Base-by-base conservation (phyloP, 2,113 vertebrate genomes). In the Illadopsis cleaveri region DNA sequence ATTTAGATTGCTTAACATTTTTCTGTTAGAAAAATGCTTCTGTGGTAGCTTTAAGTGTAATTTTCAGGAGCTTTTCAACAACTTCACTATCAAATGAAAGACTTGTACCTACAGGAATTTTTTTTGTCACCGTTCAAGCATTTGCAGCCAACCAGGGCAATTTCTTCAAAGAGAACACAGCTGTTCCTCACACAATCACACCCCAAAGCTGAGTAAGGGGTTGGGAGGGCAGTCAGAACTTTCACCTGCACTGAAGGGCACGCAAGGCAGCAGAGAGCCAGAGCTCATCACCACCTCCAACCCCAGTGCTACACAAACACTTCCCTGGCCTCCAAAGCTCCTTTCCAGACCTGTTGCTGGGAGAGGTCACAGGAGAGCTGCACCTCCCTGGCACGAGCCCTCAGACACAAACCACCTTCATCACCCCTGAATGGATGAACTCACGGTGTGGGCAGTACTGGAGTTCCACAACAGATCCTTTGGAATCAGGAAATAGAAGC, bases 301-400 rank as follows among this genome's bases (percentile, higher is more conserved):
- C 7, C 35, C 17, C 24, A 42, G 28, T 23, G 56, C 66, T 33
- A 1, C 15, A 13, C 33, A 51, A 58, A 31, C 38, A 11, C 37
- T 9, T 7, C 1, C 13, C 22, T 27, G n/a, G 4, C 16, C n/a
- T 75, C 56, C 56, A 48, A 7, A 88, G 35, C 33, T 25, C 37
- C 33, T 23, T 57, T 13, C 19, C 25, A 28, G 16, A 37, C 9
- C 48, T n/a, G 11, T 5, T 62, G 31, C 72, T 69, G 40, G 18
- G 23, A 68, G 44, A 66, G 11, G 25, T 47, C 47, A 23, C 21
- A 25, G 45, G 50, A 31, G 50, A 90, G 73, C 56, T 87, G 69
- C 54, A 54, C 7, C 44, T 72, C 33, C 60, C 23, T 45, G 24
- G n/a, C 22, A 18, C 0, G 0, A n/a, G 50, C 24, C 21, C 23